phyloP scores from a whole-genome alignment of 2,797 vertebrate species.

The Huso huso region DNA sequence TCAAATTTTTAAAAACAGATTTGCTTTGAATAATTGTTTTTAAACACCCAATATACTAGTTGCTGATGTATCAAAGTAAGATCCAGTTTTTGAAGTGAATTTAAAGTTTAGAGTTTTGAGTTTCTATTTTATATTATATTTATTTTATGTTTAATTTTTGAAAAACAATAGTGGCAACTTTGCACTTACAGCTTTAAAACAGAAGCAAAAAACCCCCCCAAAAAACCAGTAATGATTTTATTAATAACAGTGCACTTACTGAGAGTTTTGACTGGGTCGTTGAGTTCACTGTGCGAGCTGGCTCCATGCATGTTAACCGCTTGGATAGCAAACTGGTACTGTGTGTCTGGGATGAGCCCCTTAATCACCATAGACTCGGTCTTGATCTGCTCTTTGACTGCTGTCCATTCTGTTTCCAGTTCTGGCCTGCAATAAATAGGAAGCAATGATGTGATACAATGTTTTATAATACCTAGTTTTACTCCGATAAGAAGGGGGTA shows the following conservation, averaged over 20 bases:
- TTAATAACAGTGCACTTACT: conserved; percentile 55
- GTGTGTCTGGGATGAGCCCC: conserved; percentile 74
- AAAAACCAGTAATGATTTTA: too few species aligned
- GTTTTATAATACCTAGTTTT: conserved; percentile 30
- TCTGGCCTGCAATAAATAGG: conserved; percentile 68
- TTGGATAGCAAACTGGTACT: conserved; percentile 83
- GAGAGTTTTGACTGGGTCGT: conserved; percentile 62
- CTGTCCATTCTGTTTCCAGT: conserved; percentile 80
- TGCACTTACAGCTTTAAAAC: too few species aligned
- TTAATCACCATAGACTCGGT: conserved; percentile 87
- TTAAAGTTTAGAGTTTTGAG: too few species aligned
- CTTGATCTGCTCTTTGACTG: conserved; percentile 78
- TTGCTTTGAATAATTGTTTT: too few species aligned
- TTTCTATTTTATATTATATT: too few species aligned
- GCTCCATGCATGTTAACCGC: conserved; percentile 71
- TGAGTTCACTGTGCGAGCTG: conserved; percentile 71
- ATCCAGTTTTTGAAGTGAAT: too few species aligned
- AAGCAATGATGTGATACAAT: conserved; percentile 26
- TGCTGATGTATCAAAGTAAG: too few species aligned
- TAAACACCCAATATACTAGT: too few species aligned
- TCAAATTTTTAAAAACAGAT: too few species aligned
- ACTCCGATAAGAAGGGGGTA: conserved; percentile 30
- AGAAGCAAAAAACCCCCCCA: too few species aligned
- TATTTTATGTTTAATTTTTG: too few species aligned
- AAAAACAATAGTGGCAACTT: too few species aligned